Percentiles rank a stretch among this genome's conserved stretches.
Evolutionary conservation across 2,113 vertebrate species (phyloP).

Genomic region (Centropus bengalensis): DNA sequence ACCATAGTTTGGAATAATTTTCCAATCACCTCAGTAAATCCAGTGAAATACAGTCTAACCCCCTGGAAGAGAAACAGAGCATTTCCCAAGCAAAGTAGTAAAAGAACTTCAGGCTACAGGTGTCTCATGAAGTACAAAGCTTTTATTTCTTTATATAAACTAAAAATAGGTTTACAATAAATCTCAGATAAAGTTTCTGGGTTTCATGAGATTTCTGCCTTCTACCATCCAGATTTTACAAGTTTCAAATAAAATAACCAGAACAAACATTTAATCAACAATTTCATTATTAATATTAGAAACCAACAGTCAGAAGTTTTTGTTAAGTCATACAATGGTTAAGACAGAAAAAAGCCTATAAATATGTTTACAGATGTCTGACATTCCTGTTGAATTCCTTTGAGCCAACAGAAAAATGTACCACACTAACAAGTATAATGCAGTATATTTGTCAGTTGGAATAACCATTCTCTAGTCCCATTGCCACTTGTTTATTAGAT

Average conservation of each 20-base stretch:
- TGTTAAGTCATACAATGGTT: background rate
- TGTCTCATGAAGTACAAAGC: background rate
- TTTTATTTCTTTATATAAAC: background rate
- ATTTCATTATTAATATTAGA: background rate
- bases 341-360: background rate
- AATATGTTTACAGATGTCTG: background rate
- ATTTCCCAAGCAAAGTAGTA: background rate
- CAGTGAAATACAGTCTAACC: background rate
- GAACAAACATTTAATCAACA: background rate
- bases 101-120: background rate
- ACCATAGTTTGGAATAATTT: background rate
- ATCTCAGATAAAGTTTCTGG: background rate
- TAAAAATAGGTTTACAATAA: background rate
- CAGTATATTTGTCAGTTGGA: background rate
- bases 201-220: background rate
- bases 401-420: background rate
- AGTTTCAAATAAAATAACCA: background rate
- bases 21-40: background rate
- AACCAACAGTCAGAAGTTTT: background rate
- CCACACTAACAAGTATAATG: background rate
- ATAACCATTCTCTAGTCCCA: background rate
- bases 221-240: background rate
- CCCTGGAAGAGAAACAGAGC: background rate
- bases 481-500: slow-evolving; percentile 14
- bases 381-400: background rate